A percentile compares a stretch with the other conserved stretches of the same genome.
These are phyloP conservation scores for Coracopsis vasa DNA, from an alignment of 2,113 vertebrate species.

Conservation along the genomic window DNA sequence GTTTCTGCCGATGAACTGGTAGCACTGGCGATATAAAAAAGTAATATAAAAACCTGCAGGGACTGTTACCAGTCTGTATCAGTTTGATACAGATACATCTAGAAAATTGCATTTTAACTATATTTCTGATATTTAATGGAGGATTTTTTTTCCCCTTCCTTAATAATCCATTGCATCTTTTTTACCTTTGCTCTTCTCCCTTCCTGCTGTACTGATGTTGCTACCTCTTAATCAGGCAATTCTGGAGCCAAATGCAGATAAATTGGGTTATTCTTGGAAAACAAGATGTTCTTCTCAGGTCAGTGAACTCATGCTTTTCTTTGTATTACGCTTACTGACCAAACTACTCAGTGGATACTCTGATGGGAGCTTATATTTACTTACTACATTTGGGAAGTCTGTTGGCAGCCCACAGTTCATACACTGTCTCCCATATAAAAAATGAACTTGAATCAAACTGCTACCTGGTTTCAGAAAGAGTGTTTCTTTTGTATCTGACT, in stretches of 20 bases:
- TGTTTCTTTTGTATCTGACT: neutral
- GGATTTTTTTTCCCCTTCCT: accelerated
- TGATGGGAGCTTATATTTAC: neutral
- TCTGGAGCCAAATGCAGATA: neutral
- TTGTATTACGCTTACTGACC: neutral
- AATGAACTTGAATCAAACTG: neutral
- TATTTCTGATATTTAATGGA: neutral
- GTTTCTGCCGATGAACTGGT: neutral
- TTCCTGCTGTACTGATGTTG: accelerated
- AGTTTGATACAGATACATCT: neutral
- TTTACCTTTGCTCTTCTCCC: neutral
- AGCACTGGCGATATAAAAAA: neutral
- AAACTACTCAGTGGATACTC: neutral
- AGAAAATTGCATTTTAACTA: neutral
- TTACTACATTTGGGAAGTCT: neutral
- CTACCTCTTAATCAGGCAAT: neutral
- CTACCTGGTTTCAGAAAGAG: neutral
- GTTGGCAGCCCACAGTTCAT: neutral
- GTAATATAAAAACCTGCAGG: accelerated
- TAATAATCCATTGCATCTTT: neutral
- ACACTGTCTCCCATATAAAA: neutral
- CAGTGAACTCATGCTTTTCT: neutral
- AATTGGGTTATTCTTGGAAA: neutral
- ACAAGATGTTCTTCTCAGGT: neutral
- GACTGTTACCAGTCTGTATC: neutral